Base-by-base conservation (phyloP, 2,888 invertebrate species). In the Sylvicola fuscatus region DNA sequence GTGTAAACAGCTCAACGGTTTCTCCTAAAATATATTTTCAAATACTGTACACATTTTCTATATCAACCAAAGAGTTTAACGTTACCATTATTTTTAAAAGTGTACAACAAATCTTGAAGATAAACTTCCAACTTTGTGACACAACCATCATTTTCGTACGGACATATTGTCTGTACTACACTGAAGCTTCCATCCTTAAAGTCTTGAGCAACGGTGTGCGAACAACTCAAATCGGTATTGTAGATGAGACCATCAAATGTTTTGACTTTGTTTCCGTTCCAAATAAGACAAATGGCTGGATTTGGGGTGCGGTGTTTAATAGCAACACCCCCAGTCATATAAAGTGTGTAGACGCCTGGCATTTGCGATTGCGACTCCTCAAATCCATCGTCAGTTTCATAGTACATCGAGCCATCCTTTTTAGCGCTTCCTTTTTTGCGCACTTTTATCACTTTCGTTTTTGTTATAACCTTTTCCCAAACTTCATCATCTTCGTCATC, bases 231-330 rank as follows among this genome's bases (percentile, higher is more conserved):
- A 35, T 44, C 49, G 42, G 42, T 75, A 75, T 72, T 74, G 48
- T 70, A 76, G 33, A 84, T 67, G 46, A 70, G 67, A 6, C 83
- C 83, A 57, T 89, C 86, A 48, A 87, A 87, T 0, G 86, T 84
- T 53, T 83, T 80, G 46, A 76, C 76, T 55, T 86, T 84, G 12
- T 67, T 64, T 26, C 78, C 79, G 15, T 75, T 73, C 87, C 87
- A 89, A 2, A 75, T 71, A 37, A 77, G 68, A 47, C 89, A 89
- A 10, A 68, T 64, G 1, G 78, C 77, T 0, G 74, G 67, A 44
- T 66, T 66, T 0, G 77, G 74, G 4, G 50, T 43, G 14, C 37
- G 31, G 14, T 38, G 27, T n/a, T 33, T 33, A 4, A 40, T 45
- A 42, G 52, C 46, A 8, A 51, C 33, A 10, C 50, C 49, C n/a